A percentile compares a stretch with the other conserved stretches of the same genome.
phyloP scores from a whole-genome alignment of 30 jellyfish, hydroid and myxozoan species.

The Catostylus mosaicus region DNA sequence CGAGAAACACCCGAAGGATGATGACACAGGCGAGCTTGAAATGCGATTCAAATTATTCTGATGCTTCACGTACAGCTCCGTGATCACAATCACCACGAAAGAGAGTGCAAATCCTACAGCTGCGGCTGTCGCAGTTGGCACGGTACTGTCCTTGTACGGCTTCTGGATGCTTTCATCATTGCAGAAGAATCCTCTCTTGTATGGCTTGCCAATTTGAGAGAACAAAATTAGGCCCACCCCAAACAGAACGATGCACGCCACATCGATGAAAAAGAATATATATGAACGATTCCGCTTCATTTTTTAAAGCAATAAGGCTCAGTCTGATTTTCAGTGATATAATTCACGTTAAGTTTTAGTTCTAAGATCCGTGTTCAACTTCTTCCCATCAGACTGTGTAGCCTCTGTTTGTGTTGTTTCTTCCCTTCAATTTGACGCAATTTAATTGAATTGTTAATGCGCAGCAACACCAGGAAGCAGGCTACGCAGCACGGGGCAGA shows the following conservation, averaged over 20 bases:
- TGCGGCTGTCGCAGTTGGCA: constrained; percentile 62
- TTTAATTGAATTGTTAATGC: no score
- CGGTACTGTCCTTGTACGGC: constrained; percentile 86
- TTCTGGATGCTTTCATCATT: constrained; percentile 82
- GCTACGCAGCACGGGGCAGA: no score
- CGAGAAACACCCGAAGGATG: not conserved
- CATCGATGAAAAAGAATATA: constrained; percentile 5
- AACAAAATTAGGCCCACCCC: constrained; percentile 59
- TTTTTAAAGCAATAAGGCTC: not conserved
- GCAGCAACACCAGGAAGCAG: no score
- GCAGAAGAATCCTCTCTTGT: constrained; percentile 86
- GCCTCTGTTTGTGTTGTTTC: no score
- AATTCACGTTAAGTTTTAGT: no score
- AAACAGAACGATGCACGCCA: constrained; percentile 1
- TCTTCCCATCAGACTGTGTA: no score
- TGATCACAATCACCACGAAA: constrained; percentile 43
- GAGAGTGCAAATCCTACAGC: constrained; percentile 61
- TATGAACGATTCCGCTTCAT: not conserved
- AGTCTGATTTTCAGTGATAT: no score
- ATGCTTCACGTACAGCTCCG: constrained; percentile 42
- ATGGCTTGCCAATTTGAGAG: constrained; percentile 73
- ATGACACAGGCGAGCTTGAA: not conserved
- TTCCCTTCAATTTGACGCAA: no score
- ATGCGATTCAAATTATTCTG: constrained; percentile 1
- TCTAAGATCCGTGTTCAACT: no score